These are phyloP conservation scores for Myotis yumanensis DNA, from an alignment of 2,113 vertebrate genomes.

Conservation along the genomic window DNA sequence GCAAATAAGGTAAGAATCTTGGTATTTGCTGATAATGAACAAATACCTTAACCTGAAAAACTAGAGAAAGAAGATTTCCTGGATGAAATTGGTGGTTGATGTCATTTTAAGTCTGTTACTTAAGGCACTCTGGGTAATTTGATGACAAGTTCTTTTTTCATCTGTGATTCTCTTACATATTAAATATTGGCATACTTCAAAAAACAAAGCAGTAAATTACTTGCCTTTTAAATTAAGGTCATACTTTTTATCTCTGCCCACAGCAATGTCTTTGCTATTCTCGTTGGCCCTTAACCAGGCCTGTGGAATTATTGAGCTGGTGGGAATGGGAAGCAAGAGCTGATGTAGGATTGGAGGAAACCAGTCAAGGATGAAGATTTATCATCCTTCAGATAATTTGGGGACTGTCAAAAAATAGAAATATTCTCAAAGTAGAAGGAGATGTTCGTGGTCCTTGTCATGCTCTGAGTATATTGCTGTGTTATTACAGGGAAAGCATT, in stretches of 20 bases:
- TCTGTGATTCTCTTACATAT: not conserved
- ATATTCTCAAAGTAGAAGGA: not conserved
- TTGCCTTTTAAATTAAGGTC: not conserved
- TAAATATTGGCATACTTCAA: not conserved
- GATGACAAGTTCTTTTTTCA: not conserved
- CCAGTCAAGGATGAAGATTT: not conserved
- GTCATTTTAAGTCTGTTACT: not conserved
- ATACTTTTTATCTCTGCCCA: not conserved
- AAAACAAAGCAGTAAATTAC: not conserved
- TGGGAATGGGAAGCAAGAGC: not conserved
- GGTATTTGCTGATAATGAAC: not conserved
- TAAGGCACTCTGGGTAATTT: not conserved
- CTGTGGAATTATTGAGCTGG: not conserved
- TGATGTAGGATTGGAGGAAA: not conserved
- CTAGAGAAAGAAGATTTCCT: not conserved
- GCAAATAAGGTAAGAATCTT: not conserved
- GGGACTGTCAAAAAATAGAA: not conserved
- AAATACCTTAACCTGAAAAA: not conserved
- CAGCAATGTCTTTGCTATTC: not conserved
- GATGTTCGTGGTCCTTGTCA: not conserved
- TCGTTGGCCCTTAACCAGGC: no score
- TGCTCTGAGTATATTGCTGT: not conserved
- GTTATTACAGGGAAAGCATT: conserved; percentile 92
- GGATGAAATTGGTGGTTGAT: not conserved
- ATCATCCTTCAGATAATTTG: not conserved